A percentile compares a stretch with the other conserved stretches of the same genome.
Evolutionary conservation across 2,797 vertebrate genomes (phyloP).

Genomic region (Esox lucius): DNA sequence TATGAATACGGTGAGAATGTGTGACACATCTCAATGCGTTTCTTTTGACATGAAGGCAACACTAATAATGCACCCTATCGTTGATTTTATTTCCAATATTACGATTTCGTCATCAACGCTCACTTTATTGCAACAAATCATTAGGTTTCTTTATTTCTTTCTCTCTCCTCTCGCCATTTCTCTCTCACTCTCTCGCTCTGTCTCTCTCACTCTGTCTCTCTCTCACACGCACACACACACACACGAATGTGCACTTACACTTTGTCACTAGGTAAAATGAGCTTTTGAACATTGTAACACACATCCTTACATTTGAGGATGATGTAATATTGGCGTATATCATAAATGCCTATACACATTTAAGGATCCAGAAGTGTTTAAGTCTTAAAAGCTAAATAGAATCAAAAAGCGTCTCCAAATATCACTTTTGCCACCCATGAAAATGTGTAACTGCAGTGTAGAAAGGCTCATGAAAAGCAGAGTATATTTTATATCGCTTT

Average conservation of each 20-base stretch:
- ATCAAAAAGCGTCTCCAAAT: neutral
- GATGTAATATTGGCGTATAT: too few relatives aligned
- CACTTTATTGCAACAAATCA: conserved; percentile 54
- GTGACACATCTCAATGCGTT: neutral
- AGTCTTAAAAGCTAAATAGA: neutral
- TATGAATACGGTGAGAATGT: conserved; percentile 38
- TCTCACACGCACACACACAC: neutral
- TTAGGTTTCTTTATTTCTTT: neutral
- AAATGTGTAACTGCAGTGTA: conserved; percentile 37
- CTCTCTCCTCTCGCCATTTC: neutral
- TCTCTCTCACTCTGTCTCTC: neutral
- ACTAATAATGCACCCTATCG: neutral
- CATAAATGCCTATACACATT: too few relatives aligned
- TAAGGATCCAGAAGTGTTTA: too few relatives aligned
- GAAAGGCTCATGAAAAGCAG: conserved; percentile 39
- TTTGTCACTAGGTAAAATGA: neutral
- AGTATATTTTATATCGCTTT: conserved; percentile 56
- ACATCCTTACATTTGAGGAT: neutral
- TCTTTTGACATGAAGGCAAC: neutral
- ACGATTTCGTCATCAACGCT: conserved; percentile 64
- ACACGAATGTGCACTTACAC: neutral
- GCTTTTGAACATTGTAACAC: neutral
- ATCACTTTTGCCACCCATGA: conserved; percentile 22
- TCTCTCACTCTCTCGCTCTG: neutral
- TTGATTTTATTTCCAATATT: neutral